A percentile compares a stretch with the other conserved stretches of the same genome.
Evolutionary conservation across 2,888 invertebrate genomes (phyloP).

Genomic region (Scaptomyza tumidula): DNA sequence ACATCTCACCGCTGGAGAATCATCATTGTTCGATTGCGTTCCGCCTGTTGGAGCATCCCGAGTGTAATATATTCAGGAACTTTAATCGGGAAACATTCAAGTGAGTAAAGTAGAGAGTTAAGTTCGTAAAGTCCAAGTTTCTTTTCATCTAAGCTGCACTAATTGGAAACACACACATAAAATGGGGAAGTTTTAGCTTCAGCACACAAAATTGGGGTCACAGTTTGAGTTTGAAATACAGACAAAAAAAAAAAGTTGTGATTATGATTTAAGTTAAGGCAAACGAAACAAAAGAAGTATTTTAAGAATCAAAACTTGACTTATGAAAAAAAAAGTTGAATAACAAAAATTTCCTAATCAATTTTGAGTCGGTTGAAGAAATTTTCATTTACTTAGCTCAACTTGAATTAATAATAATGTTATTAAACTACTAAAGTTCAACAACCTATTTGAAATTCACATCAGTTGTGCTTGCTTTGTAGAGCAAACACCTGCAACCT

Average conservation of each 20-base stretch:
- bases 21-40: slow-evolving; percentile 94
- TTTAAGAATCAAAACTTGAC: too few relatives aligned
- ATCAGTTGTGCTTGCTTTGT: background rate
- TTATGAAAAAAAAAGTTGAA: too few relatives aligned
- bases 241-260: background rate
- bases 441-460: too few relatives aligned
- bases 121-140: background rate
- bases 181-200: background rate
- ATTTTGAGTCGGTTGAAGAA: too few relatives aligned
- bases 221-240: background rate
- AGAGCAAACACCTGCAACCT: background rate
- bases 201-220: background rate
- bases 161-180: background rate
- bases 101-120: slow-evolving; percentile 73
- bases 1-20: slow-evolving; percentile 93
- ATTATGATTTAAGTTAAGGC: too few relatives aligned
- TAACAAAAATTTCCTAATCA: too few relatives aligned
- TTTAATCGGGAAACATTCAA: slow-evolving; percentile 87
- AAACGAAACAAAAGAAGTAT: too few relatives aligned
- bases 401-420: too few relatives aligned
- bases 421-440: too few relatives aligned
- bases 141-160: background rate
- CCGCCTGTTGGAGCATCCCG: slow-evolving; percentile 90
- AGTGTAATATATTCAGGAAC: slow-evolving; percentile 91
- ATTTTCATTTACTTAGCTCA: too few relatives aligned